Evolutionary conservation across 2,113 vertebrate genomes (phyloP).

Genomic region (Nymphicus hollandicus): DNA sequence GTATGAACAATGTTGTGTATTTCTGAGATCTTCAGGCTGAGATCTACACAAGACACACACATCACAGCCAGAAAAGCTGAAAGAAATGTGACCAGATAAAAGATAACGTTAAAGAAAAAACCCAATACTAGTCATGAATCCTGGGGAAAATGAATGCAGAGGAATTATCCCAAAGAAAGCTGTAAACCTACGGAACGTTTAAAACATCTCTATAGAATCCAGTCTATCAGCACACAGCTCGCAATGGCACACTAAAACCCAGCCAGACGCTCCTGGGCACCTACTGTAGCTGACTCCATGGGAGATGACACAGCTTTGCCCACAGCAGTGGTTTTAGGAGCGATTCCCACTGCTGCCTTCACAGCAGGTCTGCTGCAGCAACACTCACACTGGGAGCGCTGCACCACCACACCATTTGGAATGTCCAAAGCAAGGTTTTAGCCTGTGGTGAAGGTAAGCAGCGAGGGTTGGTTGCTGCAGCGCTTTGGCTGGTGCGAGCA

Average conservation of each 20-base stretch:
- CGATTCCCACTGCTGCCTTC: neutral
- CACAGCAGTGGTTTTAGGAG: neutral
- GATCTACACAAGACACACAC: neutral
- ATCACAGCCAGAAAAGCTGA: too few species aligned
- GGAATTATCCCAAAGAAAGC: neutral
- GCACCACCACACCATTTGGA: neutral
- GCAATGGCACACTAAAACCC: neutral
- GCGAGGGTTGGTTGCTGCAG: rapidly evolving
- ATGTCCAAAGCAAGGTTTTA: neutral
- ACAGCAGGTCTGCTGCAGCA: neutral
- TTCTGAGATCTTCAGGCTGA: neutral
- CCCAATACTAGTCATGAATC: neutral
- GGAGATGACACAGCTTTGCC: neutral
- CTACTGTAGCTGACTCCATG: rapidly evolving
- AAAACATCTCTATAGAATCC: neutral
- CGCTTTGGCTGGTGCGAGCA: neutral
- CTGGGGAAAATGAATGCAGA: neutral
- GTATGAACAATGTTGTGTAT: neutral
- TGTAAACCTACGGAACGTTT: neutral
- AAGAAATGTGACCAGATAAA: neutral
- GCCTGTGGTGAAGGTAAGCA: too few species aligned
- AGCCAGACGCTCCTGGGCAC: neutral
- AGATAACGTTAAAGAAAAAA: neutral
- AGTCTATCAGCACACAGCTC: neutral
- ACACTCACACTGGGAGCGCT: neutral